Evolutionary conservation across 2,797 vertebrate genomes (phyloP), one percentile per base, ranked within the genome.

Genomic region (Austrolebias charrua): DNA sequence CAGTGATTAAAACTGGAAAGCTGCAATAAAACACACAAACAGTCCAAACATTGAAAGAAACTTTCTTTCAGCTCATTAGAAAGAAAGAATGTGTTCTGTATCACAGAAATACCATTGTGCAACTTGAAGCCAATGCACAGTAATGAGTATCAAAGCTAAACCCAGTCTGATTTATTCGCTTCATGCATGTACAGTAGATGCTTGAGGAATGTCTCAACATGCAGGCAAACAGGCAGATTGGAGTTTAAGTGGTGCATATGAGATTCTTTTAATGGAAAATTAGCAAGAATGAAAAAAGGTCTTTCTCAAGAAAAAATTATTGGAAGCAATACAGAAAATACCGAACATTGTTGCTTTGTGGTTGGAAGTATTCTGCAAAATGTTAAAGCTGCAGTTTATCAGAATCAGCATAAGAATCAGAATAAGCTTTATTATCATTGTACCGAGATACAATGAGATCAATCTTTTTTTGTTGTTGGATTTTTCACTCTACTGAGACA

Each of bases 101-200:
- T 61, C 55, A 43, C 50, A 52, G 57, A 35, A 69, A 69, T 29
- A 55, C 69, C 55, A 11, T 55, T 53, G 46, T 61, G 66, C 57
- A 55, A 76, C 61, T 1, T 50, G 57, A 57, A 80, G 58, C 54
- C 40, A 33, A 61, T 35, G 20, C 24, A 59, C 60, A 60, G 46
- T 11, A 63, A 77, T 78, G 71, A 73, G 75, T 83, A 83, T 81
- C 76, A 53, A 68, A 49, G 80, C 75, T 60, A 76, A 76, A 81
- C 78, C 69, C 73, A 75, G 75, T 81, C 71, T 47, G 61, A 60
- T 84, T 77, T 73, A 62, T 69, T 71, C 64, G 69, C 59, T 53
- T 46, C 5, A 60, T 73, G 69, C 76, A 79, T 52, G 64, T n/a
- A n/a, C n/a, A n/a, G n/a, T 50, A 57, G 78, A 66, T 3, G 15